Base-by-base conservation (phyloP, 1,140 invertebrate genomes). In the Plodia interpunctella region DNA sequence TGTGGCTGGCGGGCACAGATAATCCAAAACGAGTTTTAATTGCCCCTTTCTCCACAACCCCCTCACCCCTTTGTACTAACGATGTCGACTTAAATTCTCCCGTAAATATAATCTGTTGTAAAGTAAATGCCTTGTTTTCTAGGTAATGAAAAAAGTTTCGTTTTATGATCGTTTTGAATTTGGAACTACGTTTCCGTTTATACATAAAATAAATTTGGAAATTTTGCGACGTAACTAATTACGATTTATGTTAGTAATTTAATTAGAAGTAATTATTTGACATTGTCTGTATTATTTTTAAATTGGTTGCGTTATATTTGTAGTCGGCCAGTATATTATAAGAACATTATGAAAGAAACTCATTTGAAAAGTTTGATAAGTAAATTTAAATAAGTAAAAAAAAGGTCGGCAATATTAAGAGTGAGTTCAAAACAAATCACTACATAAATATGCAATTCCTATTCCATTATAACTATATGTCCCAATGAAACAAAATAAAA, bases 21-120 rank as follows among this genome's bases (percentile, higher is more conserved):
- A 68, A 72, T 70, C 55, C 55, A 57, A 57, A 57, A 62, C 59
- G 73, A 74, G 77, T 79, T 81, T 81, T 76, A 78, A 81, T 81
- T 78, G 69, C 61, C 59, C 65, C 63, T 59, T 53, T 64, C 53
- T 65, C 74, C 75, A 57, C 32, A 3, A 32, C 30, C 30, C 30
- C 11, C 10, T 15, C 13, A n/a, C 38, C 38, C 38, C n/a, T 44
- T 44, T 44, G 38, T 44, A 17, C 38, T 44, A 44, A 44, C 38
- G 38, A 44, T n/a, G 38, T 44, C 13, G 38, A 44, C 38, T 44
- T 44, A 17, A 15, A 17, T 44, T 10, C 8, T 32, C 30, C 55
- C 28, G 53, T 50, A 11, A 25, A 18, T 32, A 18, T 32, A 49
- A 52, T 55, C 62, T 61, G 65, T 68, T 57, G 68, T 66, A 59